Evolutionary conservation across 2,888 invertebrate genomes (phyloP), one percentile per base, ranked within the genome.

Genomic region (Diaphora mendica): DNA sequence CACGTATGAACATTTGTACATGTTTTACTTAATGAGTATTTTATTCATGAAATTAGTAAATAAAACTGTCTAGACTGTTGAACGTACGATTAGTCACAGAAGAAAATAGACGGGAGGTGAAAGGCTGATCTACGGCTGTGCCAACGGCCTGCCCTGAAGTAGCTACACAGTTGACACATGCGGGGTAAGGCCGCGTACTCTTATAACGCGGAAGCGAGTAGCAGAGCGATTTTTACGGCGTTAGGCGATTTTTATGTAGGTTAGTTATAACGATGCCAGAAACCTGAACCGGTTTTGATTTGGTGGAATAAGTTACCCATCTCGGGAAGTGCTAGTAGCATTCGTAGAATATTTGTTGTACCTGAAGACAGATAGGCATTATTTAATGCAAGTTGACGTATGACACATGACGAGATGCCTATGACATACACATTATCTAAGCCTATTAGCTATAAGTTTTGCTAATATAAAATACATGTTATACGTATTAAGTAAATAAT

Each of bases 51-150:
- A 74, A 64, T 71, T 75, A 72, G 64, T 71, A 74, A 82, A 80
- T 71, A 74, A 55, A 71, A 70, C 33, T 74, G 82, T 84, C 81
- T 83, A 78, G 84, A 79, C 81, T 76, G n/a, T 13, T 68, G 68
- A 79, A 39, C 77, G 76, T 75, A 75, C 76, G 79, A 55, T 71
- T 82, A 85, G 81, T 84, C 85, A 85, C 78, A 76, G 83, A 86
- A 82, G 87, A 87, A 87, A 87, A 86, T 85, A 77, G 80, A 44
- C n/a, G 74, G 72, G 82, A 85, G 87, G 85, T 88, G 86, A 88
- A 88, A 80, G 88, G 79, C 86, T 87, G 76, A 76, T 80, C 75
- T 73, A 30, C 69, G 59, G 78, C 76, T 77, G 79, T 82, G 78
- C 79, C 81, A 84, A 83, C 80, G 85, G 77, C 78, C 81, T 72